Conservation (phyloP, 64 coral and sea anemone genomes). For the Dendrophyllia cribrosa region DNA sequence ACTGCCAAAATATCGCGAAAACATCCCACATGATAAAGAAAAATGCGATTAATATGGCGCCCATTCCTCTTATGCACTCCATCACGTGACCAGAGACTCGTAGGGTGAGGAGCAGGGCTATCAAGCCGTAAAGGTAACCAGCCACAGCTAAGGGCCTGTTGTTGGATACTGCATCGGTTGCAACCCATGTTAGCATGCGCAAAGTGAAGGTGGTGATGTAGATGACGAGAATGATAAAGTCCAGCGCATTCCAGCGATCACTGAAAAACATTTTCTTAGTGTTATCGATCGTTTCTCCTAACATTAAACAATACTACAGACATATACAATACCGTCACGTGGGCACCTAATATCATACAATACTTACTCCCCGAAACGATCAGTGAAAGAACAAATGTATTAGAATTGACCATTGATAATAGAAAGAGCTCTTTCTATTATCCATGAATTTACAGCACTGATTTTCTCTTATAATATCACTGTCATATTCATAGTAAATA, state of each 20-base stretch:
- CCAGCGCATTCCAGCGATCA: neutral
- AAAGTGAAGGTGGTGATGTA: neutral
- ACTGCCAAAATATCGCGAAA: neutral
- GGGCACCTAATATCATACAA: too few relatives aligned
- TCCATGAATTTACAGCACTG: too few relatives aligned
- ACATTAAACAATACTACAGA: too few relatives aligned
- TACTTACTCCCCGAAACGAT: too few relatives aligned
- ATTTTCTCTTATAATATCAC: too few relatives aligned
- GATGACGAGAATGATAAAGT: constrained; percentile 1
- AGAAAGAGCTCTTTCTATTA: too few relatives aligned
- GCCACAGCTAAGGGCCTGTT: neutral
- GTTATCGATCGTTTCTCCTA: too few relatives aligned
- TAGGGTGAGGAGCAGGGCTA: neutral
- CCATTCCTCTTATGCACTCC: neutral
- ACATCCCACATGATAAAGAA: neutral
- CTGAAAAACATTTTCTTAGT: neutral
- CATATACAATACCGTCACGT: too few relatives aligned
- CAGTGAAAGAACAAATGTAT: too few relatives aligned
- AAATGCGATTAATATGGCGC: constrained; percentile 1
- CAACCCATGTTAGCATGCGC: neutral
- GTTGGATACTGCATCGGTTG: neutral
- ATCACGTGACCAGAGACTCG: constrained; percentile 26
- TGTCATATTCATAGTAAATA: too few relatives aligned
- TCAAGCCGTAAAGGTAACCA: constrained; percentile 5
- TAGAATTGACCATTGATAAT: too few relatives aligned